Evolutionary conservation across 2,797 vertebrate species (phyloP).

Genomic region (Nothura maculosa): DNA sequence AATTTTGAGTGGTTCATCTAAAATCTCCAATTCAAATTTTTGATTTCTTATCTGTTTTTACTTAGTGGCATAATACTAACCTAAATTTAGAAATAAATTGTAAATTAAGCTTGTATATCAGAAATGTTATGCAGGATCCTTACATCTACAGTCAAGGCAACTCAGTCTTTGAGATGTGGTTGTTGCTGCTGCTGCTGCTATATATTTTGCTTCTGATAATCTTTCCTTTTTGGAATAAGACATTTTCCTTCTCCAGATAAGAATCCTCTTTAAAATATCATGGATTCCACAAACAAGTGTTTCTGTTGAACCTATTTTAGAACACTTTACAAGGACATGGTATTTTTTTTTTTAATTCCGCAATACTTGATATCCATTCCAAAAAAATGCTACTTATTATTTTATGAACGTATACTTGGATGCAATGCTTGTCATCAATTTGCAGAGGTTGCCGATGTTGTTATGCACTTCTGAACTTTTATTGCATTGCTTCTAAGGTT

Average conservation of each 20-base stretch:
- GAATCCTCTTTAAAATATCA: background rate
- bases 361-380: background rate
- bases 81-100: background rate
- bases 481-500: background rate
- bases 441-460: background rate
- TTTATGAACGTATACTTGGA: background rate
- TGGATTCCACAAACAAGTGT: background rate
- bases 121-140: background rate
- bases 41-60: background rate
- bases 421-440: background rate
- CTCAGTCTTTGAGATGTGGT: background rate
- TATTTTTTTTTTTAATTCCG: background rate
- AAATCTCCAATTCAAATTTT: background rate
- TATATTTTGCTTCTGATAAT: background rate
- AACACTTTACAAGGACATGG: background rate
- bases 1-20: background rate
- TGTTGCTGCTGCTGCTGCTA: background rate
- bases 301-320: background rate
- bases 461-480: background rate
- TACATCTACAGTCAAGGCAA: background rate
- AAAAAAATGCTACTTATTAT: background rate
- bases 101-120: background rate
- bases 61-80: background rate
- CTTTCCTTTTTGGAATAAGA: background rate
- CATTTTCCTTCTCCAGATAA: background rate